These are phyloP conservation scores for Setophaga kirtlandii DNA, from an alignment of 2,113 vertebrate species.

Conservation along the genomic window DNA sequence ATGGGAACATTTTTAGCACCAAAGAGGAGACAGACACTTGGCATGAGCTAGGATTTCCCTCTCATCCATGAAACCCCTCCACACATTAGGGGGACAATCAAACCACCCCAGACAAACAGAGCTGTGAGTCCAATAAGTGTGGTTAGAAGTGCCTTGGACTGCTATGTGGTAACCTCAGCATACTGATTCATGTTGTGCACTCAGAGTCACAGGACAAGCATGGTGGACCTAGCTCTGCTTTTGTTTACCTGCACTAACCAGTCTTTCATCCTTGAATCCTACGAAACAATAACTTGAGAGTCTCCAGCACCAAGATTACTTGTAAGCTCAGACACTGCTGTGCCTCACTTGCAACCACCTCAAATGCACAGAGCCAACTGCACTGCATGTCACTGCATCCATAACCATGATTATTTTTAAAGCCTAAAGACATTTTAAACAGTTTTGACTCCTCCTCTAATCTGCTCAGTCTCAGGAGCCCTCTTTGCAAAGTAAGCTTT, in stretches of 20 bases:
- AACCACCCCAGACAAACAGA: neutral
- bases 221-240: neutral
- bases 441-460: neutral
- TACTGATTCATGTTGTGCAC: neutral
- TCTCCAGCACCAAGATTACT: neutral
- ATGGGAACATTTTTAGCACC: neutral
- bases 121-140: neutral
- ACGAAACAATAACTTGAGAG: neutral
- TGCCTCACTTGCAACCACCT: neutral
- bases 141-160: neutral
- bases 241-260: neutral
- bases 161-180: neutral
- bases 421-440: neutral
- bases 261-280: neutral
- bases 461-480: neutral
- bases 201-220: neutral
- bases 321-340: neutral
- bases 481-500: conserved; percentile 10
- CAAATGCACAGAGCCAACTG: neutral
- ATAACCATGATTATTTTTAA: neutral
- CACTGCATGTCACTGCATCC: neutral
- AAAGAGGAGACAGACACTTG: neutral
- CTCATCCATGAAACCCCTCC: neutral
- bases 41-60: neutral
- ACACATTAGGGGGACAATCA: neutral